A percentile compares a stretch with the other conserved stretches of the same genome.
Evolutionary conservation across 2,113 vertebrate species (phyloP).

Genomic region (Misgurnus mizolepis): DNA sequence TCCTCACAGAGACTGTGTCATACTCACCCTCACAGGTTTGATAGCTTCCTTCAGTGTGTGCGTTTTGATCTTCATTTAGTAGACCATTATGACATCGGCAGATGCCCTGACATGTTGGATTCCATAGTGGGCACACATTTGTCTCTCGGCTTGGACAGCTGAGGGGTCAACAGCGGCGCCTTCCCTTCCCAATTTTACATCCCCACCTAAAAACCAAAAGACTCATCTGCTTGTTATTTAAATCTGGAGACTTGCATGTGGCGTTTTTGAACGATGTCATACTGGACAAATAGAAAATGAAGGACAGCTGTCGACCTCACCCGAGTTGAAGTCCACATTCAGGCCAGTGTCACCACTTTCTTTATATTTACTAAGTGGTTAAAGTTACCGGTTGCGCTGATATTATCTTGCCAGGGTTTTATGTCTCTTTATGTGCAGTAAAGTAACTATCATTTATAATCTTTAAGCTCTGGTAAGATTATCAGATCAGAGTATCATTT

Average conservation of each 20-base stretch:
- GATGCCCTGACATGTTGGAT: conserved; percentile 39
- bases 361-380: conserved; percentile 13
- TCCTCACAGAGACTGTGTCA: neutral
- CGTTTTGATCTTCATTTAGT: neutral
- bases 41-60: neutral
- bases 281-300: conserved; percentile 26
- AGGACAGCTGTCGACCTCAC: conserved; percentile 57
- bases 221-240: conserved; percentile 49
- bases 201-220: conserved; percentile 23
- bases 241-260: conserved; percentile 21
- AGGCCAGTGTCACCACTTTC: conserved; percentile 47
- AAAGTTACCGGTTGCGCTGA: neutral
- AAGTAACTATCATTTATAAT: neutral
- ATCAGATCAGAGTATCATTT: neutral
- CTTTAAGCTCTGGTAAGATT: neutral
- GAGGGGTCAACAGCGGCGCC: conserved; percentile 44
- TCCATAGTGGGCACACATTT: conserved; percentile 59
- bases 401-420: neutral
- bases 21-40: neutral
- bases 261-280: conserved; percentile 27
- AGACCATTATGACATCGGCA: conserved; percentile 33
- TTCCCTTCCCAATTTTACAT: conserved; percentile 43
- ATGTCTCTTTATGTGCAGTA: neutral
- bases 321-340: conserved; percentile 34
- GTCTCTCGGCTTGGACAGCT: conserved; percentile 59